Base-by-base conservation (phyloP, 2,888 invertebrate genomes). In the Ptilodon capucinus region DNA sequence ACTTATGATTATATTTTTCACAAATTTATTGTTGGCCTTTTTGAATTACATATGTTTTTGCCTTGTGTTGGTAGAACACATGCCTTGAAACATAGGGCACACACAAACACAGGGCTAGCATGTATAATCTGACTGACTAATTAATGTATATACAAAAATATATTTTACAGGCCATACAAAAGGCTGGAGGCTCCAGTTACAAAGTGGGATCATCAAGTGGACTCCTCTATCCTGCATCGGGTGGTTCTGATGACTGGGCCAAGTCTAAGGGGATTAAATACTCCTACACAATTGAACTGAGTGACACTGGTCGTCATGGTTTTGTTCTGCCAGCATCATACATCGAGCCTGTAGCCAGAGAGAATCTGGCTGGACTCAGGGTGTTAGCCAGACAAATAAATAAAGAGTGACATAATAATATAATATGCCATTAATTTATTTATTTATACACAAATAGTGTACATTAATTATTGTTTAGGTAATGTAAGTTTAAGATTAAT, bases 201-300 rank as follows among this genome's bases (percentile, higher is more conserved):
- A 94, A 92, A 23, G 95, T 96, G 0, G 97, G 97, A 9, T 93
- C 95, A 41, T 94, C 96, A 16, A 96, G 95, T 39, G 93, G 92
- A n/a, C 93, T 95, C 0, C 86, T 97, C 1, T 97, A 97, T 77
- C 94, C 97, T 0, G 96, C 96, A 2, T 87, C 95, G 23, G 97
- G 97, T 1, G 96, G 96, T 11, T 95, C 96, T 0, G 96, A 97
- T 68, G 98, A 98, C 80, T 98, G 97, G 97, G 98, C 97, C 6
- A 97, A 98, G 81, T 96, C 96, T 0, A 90, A 92, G 34, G 93
- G 94, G 7, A 94, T 98, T 56, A 97, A 97, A 77, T 98, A 97
- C 77, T 86, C 97, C 1, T 98, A 96, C 84, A 98, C 98, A 0
- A 92, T 98, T 47, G 98, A 98, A 88, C 92, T 98, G 44, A 93